Evolutionary conservation across 2,888 invertebrate genomes (phyloP).

Genomic region (Diaprepes abbreviatus): DNA sequence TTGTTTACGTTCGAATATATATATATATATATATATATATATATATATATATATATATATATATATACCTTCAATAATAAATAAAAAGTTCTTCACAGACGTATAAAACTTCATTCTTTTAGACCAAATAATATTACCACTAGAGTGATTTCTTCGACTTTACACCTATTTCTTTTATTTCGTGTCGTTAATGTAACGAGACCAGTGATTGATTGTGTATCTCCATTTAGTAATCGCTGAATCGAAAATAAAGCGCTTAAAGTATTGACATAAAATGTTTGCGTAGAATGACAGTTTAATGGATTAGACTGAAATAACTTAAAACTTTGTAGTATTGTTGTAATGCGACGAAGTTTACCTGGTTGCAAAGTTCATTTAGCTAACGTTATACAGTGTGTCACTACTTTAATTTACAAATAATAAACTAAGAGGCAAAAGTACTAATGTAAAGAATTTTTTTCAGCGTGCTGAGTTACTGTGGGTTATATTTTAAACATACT

Average conservation of each 20-base stretch:
- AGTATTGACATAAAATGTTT: conserved; percentile 10
- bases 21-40: too few species aligned
- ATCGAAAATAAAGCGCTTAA: conserved; percentile 9
- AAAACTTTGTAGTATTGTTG: neutral
- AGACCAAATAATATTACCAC: neutral
- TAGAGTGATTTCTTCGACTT: conserved; percentile 18
- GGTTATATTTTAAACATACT: too few species aligned
- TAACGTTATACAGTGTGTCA: too few species aligned
- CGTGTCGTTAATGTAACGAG: conserved; percentile 11
- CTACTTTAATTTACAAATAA: too few species aligned
- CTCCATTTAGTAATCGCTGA: conserved; percentile 15
- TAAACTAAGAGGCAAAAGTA: too few species aligned
- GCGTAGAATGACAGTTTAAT: neutral
- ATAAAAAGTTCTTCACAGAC: too few species aligned
- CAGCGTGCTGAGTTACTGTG: too few species aligned
- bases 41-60: too few species aligned
- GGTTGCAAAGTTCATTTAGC: neutral
- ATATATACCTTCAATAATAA: too few species aligned
- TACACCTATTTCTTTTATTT: conserved; percentile 15
- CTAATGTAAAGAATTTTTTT: too few species aligned
- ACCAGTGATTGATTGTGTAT: conserved; percentile 19
- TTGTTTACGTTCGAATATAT: too few species aligned
- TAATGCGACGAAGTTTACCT: neutral
- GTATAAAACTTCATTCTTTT: neutral
- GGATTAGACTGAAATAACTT: conserved; percentile 4